phyloP scores from a whole-genome alignment of 2,113 vertebrate species.

The Polypterus bichir region DNA sequence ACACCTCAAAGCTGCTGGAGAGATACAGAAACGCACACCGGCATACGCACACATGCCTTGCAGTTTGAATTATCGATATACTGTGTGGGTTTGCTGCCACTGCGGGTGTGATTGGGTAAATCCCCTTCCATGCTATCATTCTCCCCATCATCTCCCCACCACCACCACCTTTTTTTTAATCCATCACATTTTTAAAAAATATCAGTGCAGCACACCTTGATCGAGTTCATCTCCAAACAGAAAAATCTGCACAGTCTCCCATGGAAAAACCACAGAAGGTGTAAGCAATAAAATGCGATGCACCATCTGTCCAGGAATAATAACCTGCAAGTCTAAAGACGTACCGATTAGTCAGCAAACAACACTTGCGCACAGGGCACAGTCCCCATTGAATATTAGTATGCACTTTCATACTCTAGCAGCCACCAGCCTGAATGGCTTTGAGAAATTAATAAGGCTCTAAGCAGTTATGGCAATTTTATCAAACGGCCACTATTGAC shows the following conservation, averaged over 20 bases:
- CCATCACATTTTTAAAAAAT: too few relatives aligned
- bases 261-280: conserved; percentile 79
- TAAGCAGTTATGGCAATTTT: background rate
- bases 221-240: background rate
- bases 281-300: conserved; percentile 78
- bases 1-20: too few relatives aligned
- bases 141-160: too few relatives aligned
- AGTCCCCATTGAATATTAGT: conserved; percentile 22
- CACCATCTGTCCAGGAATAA: conserved; percentile 86
- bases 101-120: too few relatives aligned
- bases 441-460: background rate
- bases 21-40: too few relatives aligned
- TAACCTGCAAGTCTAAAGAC: conserved; percentile 72
- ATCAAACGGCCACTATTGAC: background rate
- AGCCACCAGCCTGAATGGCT: background rate
- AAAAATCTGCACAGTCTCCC: conserved; percentile 37
- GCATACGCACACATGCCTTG: too few relatives aligned
- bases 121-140: too few relatives aligned
- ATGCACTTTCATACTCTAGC: conserved; percentile 3
- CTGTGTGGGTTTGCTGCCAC: too few relatives aligned
- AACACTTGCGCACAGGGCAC: conserved; percentile 46
- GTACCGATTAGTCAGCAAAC: conserved; percentile 76
- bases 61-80: too few relatives aligned
- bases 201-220: background rate
- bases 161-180: too few relatives aligned